Base-by-base conservation (phyloP, 2,888 invertebrate genomes). In the Papilio gigon region DNA sequence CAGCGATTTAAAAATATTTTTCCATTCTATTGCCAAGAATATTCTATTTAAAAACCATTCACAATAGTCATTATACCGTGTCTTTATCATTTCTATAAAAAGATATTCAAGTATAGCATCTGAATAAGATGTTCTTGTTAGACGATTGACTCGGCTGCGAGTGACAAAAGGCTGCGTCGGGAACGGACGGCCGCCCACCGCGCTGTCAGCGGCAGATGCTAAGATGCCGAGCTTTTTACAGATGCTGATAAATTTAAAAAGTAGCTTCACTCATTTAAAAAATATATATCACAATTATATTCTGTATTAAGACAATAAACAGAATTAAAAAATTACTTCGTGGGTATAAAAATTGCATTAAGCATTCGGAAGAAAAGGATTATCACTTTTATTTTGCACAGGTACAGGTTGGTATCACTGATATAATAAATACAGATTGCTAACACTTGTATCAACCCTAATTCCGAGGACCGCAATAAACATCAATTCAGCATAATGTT, bases 121-220 rank as follows among this genome's bases (percentile, higher is more conserved):
- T 50, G 22, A 35, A 47, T 50, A 66, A 27, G 14, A 66, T 50
- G 53, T 12, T 59, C 47, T 50, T 50, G 56, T 58, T 63, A 47
- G 20, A 33, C 61, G 22, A 62, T 50, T 61, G 30, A 40, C 35
- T 27, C 44, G 58, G 42, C 30, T 68, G 67, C 27, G 63, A 62
- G 9, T 44, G 56, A 63, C 67, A 68, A 58, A 63, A 62, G 63
- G 44, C 58, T 44, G 58, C 17, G 58, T 27, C 67, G 42, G 20
- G 44, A 56, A 42, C 56, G 25, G 63, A 63, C 50, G 20, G n/a
- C 62, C 67, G 17, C 67, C 67, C 50, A 58, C 67, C 58, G 67
- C 25, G 58, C 40, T 58, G 67, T 63, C 67, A 42, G 11, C 4
- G 17, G 25, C 63, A 68, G 61, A 61, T 14, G 11, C n/a, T 58